A percentile compares a stretch with the other conserved stretches of the same genome.
These are phyloP conservation scores for Drosophila parabipectinata DNA, from an alignment of 1,140 invertebrate species.

Conservation along the genomic window DNA sequence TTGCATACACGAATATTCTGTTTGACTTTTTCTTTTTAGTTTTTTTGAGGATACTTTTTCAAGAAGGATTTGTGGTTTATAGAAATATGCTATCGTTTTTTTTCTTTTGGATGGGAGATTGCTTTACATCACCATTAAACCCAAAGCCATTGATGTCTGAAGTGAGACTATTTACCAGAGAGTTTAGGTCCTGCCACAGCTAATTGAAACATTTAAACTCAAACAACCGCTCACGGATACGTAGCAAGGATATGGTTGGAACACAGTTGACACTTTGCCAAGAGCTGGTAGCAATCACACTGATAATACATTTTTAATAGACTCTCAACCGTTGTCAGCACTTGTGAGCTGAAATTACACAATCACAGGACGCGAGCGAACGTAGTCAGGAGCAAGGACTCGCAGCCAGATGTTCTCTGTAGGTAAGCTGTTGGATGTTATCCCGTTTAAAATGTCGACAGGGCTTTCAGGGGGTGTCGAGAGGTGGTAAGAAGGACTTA, in stretches of 20 bases:
- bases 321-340: constrained; percentile 55
- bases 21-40: background rate
- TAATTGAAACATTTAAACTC: constrained; percentile 48
- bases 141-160: background rate
- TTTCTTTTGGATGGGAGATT: background rate
- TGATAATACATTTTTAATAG: constrained; percentile 68
- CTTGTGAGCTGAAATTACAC: constrained; percentile 62
- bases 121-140: no score
- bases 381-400: constrained; percentile 14
- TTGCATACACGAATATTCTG: background rate
- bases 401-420: constrained; percentile 31
- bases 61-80: background rate
- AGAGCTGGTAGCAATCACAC: constrained; percentile 39
- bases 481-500: constrained; percentile 16
- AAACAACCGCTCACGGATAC: constrained; percentile 29
- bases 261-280: constrained; percentile 19
- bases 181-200: constrained; percentile 1
- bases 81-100: background rate
- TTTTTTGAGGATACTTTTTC: background rate
- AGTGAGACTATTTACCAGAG: constrained; percentile 14
- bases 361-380: constrained; percentile 35
- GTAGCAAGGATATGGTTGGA: constrained; percentile 1
- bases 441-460: constrained; percentile 30
- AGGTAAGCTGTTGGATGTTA: constrained; percentile 34
- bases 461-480: background rate